Evolutionary conservation across 2,888 invertebrate species (phyloP), one percentile per base, ranked within the genome.

Genomic region (Drosophila nr. perissopoda): DNA sequence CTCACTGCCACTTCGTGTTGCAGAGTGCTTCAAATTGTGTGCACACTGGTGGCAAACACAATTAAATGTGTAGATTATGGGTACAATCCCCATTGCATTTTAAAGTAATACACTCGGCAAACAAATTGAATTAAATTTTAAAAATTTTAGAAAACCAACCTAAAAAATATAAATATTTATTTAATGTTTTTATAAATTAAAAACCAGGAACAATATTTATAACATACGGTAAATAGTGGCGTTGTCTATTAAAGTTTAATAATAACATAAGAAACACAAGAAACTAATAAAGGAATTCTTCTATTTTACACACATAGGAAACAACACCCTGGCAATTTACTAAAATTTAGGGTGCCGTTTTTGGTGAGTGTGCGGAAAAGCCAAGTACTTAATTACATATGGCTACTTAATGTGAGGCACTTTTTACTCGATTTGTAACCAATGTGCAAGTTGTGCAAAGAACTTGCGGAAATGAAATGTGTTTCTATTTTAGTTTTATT

Each of bases 381-480:
- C 7, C 45, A 45, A 16, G 16, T 21, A n/a, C 16, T 1, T 53
- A 36, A 3, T 34, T 53, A 36, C 34, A 5, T 36, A 18, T 54
- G 6, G 11, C 13, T 42, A 10, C n/a, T n/a, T 29, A 16, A 25
- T 8, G 25, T 25, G 25, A 8, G 11, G 8, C 1, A 34, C 16
- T 38, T 45, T 45, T 29, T 7, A 10, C 10, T 27, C 36, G 10
- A 11, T 27, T 34, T 34, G 1, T 13, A 40, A 58, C 62, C 80
- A 79, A 16, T 67, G 77, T 72, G 67, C 42, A 38, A 34, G 42
- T 66, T 56, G 36, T 54, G 33, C 21, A 67, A 51, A 76, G 77
- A 87, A 87, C 87, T 87, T 88, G 85, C 88, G 86, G 90, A 87
- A 87, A 89, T 87, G 90, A 87, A 87, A 87, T 87, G 86, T 89